Evolutionary conservation across 2,797 vertebrate species (phyloP).

Genomic region (Thunnus albacares): DNA sequence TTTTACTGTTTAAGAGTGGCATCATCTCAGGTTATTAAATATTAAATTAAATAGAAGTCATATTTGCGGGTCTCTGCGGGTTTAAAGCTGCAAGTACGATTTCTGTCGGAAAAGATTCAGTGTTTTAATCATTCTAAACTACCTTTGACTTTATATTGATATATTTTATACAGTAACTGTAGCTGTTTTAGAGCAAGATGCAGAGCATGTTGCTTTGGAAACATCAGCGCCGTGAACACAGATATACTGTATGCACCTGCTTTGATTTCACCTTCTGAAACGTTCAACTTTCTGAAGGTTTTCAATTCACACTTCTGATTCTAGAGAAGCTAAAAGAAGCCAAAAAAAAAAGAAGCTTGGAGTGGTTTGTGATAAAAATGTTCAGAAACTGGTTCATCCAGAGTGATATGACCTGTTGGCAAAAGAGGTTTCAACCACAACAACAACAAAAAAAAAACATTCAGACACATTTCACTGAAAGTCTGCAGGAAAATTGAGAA

Average conservation of each 20-base stretch:
- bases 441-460: background rate
- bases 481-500: conserved; percentile 3
- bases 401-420: background rate
- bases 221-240: background rate
- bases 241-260: background rate
- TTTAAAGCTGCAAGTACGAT: too few species aligned
- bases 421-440: background rate
- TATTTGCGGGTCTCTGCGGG: too few species aligned
- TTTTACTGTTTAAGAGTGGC: too few species aligned
- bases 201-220: background rate
- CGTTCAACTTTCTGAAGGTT: too few species aligned
- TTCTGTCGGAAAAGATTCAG: too few species aligned
- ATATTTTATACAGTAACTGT: too few species aligned
- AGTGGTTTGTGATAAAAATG: background rate
- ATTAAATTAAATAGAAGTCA: too few species aligned
- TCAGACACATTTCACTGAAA: conserved; percentile 4
- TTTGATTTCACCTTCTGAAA: background rate
- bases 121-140: too few species aligned
- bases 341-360: background rate
- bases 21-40: too few species aligned
- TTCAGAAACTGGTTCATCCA: background rate
- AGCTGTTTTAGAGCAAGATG: too few species aligned
- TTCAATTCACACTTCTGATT: background rate
- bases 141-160: too few species aligned
- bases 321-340: background rate